Evolutionary conservation across 2,113 vertebrate species (phyloP), one percentile per base, ranked within the genome.

Genomic region (Pelodiscus sinensis): DNA sequence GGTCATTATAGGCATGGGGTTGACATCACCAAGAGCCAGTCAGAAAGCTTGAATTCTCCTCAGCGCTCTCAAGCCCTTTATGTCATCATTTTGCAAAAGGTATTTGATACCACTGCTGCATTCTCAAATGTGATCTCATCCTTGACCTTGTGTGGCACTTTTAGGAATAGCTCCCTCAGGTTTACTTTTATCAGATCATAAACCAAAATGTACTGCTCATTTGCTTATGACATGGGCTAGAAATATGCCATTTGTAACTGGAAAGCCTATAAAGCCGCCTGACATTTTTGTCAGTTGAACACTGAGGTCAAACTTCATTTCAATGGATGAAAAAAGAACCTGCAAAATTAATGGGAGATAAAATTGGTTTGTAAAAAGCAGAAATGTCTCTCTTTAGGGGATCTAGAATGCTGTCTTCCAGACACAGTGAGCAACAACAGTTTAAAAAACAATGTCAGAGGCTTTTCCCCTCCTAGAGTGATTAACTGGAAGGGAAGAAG

Each of bases 51-150:
- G 55, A 90, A 94, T 83, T 51, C 82, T 90, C 44, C 85, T 84
- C 85, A 91, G 89, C 55, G 92, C 94, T 96, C 86, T 88, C 84
- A 94, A 93, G 57, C 78, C 73, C 90, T 90, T 97, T 84, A 90
- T 62, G 78, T 90, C 95, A 92, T 29, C 92, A 86, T 82, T 92
- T 95, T 88, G 94, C 92, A 75, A 88, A 96, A 97, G 86, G 91
- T 91, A 90, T 92, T 91, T 95, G 92, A 96, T 87, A 95, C 65
- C 54, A 91, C 25, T 86, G 35, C 92, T 93, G 89, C 81, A 65
- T 93, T 94, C 90, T 95, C 79, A 91, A 81, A 83, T 94, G 81
- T 96, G 96, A 97, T 96, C 92, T 97, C 95, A 97, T 96, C 88
- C 89, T 93, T 96, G 90, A 97, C 92, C 93, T 87, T 1, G 16